These are phyloP conservation scores for Anastatus disparis DNA, from an alignment of 1,140 invertebrate species.

Conservation along the genomic window DNA sequence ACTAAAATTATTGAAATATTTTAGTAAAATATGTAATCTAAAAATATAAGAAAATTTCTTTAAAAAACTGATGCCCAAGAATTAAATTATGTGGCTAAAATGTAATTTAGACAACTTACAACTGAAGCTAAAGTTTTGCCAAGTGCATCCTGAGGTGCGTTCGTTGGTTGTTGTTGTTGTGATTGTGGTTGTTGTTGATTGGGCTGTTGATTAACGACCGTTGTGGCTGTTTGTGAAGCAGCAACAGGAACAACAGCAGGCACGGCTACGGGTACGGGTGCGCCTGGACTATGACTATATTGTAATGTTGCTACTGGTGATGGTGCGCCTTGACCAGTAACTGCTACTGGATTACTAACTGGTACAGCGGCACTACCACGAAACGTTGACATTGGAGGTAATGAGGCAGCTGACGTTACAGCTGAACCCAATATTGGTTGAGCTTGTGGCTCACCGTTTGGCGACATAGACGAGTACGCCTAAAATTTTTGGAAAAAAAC, in stretches of 20 bases:
- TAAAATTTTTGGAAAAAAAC: too few relatives aligned
- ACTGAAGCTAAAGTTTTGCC: slow-evolving; percentile 84
- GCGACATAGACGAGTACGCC: slow-evolving; percentile 72
- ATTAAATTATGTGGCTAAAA: too few relatives aligned
- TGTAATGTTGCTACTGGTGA: slow-evolving; percentile 72
- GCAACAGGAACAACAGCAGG: slow-evolving; percentile 36
- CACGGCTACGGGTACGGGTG: slow-evolving; percentile 57
- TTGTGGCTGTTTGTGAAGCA: background rate
- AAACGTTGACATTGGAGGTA: slow-evolving; percentile 95
- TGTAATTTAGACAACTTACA: too few relatives aligned
- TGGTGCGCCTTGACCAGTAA: slow-evolving; percentile 64
- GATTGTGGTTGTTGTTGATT: slow-evolving; percentile 14
- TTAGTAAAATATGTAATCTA: too few relatives aligned
- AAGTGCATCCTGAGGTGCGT: slow-evolving; percentile 74
- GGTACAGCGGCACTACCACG: slow-evolving; percentile 70
- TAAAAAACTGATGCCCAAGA: too few relatives aligned
- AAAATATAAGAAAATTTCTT: too few relatives aligned
- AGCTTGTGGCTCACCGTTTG: slow-evolving; percentile 63
- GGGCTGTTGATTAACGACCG: background rate
- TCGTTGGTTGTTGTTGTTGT: slow-evolving; percentile 63
- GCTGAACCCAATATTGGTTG: slow-evolving; percentile 66
- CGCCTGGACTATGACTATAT: slow-evolving; percentile 64
- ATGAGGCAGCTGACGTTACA: slow-evolving; percentile 73
- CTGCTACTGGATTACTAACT: slow-evolving; percentile 42
- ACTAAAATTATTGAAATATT: too few relatives aligned